Evolutionary conservation across 2,113 vertebrate species (phyloP).

Genomic region (Ceuthmochares aereus): DNA sequence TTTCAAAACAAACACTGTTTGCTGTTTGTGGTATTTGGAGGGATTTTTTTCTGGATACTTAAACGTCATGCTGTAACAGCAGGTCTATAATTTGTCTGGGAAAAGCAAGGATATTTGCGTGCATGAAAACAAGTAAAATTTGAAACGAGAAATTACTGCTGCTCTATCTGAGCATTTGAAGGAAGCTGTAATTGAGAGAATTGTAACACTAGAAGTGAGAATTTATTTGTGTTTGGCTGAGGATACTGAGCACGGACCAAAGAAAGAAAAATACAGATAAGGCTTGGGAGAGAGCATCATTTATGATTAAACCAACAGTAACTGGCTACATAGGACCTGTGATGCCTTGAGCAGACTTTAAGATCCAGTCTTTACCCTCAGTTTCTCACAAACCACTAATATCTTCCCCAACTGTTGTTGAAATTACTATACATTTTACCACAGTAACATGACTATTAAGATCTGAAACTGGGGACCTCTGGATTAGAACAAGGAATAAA

Average conservation of each 20-base stretch:
- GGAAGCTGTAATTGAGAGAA: neutral
- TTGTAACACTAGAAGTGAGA: neutral
- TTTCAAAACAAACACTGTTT: neutral
- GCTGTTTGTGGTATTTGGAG: neutral
- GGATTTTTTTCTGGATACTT: neutral
- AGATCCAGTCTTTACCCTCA: neutral
- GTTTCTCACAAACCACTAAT: neutral
- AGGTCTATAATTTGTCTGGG: neutral
- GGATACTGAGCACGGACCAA: neutral
- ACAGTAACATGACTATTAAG: neutral
- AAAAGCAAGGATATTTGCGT: neutral
- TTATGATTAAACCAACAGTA: neutral
- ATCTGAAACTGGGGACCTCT: neutral
- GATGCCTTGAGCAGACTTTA: neutral
- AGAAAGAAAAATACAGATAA: neutral
- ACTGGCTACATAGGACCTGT: neutral
- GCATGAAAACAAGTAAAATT: fast-evolving
- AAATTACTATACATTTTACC: neutral
- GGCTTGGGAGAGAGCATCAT: neutral
- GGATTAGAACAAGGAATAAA: neutral
- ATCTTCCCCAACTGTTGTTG: neutral
- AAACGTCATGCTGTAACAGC: neutral
- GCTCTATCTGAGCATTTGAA: neutral
- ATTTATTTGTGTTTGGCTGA: neutral
- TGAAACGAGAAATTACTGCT: neutral